phyloP scores from a whole-genome alignment of 2,888 invertebrate genomes.

The Leucophenga maculata region DNA sequence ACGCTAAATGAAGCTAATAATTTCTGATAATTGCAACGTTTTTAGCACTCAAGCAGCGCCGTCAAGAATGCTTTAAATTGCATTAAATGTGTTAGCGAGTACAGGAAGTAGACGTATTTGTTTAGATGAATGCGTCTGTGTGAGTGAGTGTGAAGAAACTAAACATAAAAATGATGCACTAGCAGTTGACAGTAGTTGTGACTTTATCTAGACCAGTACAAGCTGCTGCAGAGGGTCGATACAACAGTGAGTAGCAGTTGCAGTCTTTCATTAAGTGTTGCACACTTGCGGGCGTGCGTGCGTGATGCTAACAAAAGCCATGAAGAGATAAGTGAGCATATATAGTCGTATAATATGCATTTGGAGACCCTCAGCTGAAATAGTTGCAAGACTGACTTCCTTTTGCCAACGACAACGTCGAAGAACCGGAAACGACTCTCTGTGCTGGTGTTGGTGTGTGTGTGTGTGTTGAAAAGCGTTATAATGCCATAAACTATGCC shows the following conservation, averaged over 20 bases:
- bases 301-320: neutral
- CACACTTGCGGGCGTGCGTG: slow-evolving; percentile 17
- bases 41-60: neutral
- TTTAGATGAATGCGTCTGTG: slow-evolving; percentile 3
- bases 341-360: neutral
- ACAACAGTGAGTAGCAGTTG: slow-evolving; percentile 54
- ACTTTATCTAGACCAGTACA: slow-evolving; percentile 36
- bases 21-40: slow-evolving; percentile 3
- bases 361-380: no score
- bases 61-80: neutral
- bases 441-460: neutral
- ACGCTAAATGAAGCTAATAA: slow-evolving; percentile 37
- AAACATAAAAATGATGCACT: no score
- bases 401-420: no score
- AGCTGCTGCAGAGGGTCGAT: slow-evolving; percentile 35
- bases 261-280: slow-evolving; percentile 61
- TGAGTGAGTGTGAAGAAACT: slow-evolving; percentile 27
- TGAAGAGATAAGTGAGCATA: neutral
- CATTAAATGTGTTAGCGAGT: slow-evolving; percentile 13
- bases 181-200: slow-evolving; percentile 14
- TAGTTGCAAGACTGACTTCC: no score
- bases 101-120: neutral
- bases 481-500: slow-evolving; percentile 18
- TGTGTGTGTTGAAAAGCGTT: neutral
- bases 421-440: neutral